Evolutionary conservation across 1,140 invertebrate genomes (phyloP).

Genomic region (Cotesia vestalis): DNA sequence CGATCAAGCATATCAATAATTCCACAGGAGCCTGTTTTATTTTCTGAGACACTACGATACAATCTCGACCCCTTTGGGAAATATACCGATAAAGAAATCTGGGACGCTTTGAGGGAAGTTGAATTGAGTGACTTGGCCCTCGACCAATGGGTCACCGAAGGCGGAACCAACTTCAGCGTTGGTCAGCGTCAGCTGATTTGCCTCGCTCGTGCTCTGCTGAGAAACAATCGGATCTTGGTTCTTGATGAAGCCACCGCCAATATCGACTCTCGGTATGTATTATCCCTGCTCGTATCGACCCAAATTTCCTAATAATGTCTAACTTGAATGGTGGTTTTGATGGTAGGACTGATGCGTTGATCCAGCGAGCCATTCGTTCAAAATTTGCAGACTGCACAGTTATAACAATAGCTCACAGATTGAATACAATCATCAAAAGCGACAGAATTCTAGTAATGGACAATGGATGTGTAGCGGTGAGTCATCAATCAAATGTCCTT

Average conservation of each 20-base stretch:
- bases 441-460: constrained; percentile 70
- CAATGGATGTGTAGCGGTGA: constrained; percentile 59
- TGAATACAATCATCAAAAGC: constrained; percentile 76
- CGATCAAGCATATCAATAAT: constrained; percentile 82
- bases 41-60: constrained; percentile 79
- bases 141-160: constrained; percentile 73
- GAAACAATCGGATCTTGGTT: constrained; percentile 77
- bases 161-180: constrained; percentile 84
- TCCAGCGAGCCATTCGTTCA: constrained; percentile 66
- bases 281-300: constrained; percentile 43
- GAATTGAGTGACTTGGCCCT: constrained; percentile 69
- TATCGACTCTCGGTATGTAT: constrained; percentile 75
- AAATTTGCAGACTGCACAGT: constrained; percentile 71
- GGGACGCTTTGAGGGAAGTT: constrained; percentile 66
- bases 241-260: constrained; percentile 79
- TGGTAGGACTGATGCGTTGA: constrained; percentile 68
- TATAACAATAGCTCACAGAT: constrained; percentile 74
- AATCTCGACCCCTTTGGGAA: constrained; percentile 86
- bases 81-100: constrained; percentile 70
- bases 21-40: constrained; percentile 85
- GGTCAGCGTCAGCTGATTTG: constrained; percentile 88
- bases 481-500: constrained; percentile 39
- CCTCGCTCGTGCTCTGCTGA: constrained; percentile 80
- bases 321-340: constrained; percentile 7
- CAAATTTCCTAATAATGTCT: too few species aligned